Evolutionary conservation across 2,113 vertebrate genomes (phyloP), one percentile per base, ranked within the genome.

Genomic region (Bubo scandiacus): DNA sequence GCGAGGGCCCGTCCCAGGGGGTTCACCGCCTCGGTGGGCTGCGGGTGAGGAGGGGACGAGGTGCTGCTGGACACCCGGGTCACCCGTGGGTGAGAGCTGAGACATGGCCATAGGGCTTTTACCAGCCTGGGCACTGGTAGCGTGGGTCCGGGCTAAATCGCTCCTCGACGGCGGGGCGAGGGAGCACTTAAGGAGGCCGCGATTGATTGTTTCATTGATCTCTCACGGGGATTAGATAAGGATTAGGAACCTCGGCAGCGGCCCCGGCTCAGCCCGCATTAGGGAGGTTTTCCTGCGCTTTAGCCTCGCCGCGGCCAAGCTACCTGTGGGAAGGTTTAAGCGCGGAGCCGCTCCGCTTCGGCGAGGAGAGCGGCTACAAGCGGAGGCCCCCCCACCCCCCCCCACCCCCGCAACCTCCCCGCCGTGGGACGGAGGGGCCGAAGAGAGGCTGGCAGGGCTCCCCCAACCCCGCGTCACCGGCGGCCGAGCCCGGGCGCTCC

Each of bases 151-250:
- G 62, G 42, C n/a, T 25, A 68, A 94, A 82, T 25, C 45, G 55
- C 88, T 90, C 80, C 94, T 88, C 84, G 95, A 97, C 34, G 81
- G 74, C 47, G 27, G 88, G 84, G 87, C 34, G 68, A 94, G 90
- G 86, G 96, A 97, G 83, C 85, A 73, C 91, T 66, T 51, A 94
- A 88, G 90, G 94, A 96, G 83, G 83, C 30, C 87, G 63, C 84
- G 65, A 96, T 27, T 52, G 97, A 97, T 90, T 8, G 91, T 81
- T 74, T 68, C 88, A 90, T 23, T 78, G 97, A 97, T 98, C 95
- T 98, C 98, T 94, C 98, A 95, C 70, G 62, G 94, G 97, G 96
- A 98, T 98, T 96, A 95, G 58, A 96, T 92, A 67, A 83, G 97
- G 96, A 97, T 98, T 97, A 97, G 72, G 94, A 97, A 96, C 77